Conservation (phyloP, 2,797 vertebrate species). For the Brachyrhaphis roseni region DNA sequence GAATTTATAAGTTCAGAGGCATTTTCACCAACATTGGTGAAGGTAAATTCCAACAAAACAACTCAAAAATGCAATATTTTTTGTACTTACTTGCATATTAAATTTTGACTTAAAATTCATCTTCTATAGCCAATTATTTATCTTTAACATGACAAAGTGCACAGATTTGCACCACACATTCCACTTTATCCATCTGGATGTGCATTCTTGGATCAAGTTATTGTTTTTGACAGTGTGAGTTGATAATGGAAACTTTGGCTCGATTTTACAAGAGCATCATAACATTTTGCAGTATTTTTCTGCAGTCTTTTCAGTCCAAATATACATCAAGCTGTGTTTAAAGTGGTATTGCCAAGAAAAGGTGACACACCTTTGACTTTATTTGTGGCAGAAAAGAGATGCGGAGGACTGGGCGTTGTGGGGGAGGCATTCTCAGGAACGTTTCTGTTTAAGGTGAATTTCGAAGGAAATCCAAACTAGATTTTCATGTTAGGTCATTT, state of each 20-base stretch:
- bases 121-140: background rate
- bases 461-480: background rate
- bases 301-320: background rate
- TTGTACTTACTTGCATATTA: background rate
- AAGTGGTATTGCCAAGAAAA: background rate
- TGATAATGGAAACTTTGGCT: background rate
- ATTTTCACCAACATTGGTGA: background rate
- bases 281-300: background rate
- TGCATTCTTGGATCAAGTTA: background rate
- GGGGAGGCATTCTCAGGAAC: background rate
- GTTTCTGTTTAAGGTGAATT: background rate
- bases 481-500: background rate
- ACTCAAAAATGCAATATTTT: background rate
- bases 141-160: background rate
- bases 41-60: background rate
- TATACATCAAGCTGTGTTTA: background rate
- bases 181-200: background rate
- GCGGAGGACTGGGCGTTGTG: background rate
- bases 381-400: background rate
- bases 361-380: background rate
- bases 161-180: background rate
- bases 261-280: background rate
- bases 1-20: background rate
- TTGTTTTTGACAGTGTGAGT: background rate
- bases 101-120: background rate